Conservation (phyloP, 2,888 invertebrate genomes). For the Lasioglossum lativentre region DNA sequence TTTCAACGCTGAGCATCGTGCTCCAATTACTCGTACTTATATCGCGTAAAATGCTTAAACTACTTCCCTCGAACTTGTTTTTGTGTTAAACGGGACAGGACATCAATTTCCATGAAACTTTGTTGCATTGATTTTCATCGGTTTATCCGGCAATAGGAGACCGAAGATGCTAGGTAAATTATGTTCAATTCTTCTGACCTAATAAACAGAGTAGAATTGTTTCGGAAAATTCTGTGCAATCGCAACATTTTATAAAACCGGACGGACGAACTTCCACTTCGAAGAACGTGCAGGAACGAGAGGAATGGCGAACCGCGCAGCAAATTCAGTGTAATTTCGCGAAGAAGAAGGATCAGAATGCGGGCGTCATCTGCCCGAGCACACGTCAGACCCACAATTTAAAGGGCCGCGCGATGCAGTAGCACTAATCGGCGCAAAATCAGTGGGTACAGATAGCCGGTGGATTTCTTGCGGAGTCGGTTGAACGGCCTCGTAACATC, state of each 20-base stretch:
- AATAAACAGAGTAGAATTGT: too few relatives aligned
- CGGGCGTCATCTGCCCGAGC: background rate
- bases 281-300: background rate
- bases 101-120: background rate
- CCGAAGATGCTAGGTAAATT: too few relatives aligned
- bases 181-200: too few relatives aligned
- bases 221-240: too few relatives aligned
- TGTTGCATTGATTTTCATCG: too few relatives aligned
- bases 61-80: background rate
- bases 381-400: background rate
- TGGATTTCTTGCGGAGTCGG: constrained; percentile 60
- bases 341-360: background rate
- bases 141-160: too few relatives aligned
- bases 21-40: background rate
- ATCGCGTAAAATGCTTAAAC: background rate
- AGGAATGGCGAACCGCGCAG: background rate
- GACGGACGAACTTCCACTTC: background rate
- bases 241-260: too few relatives aligned
- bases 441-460: constrained; percentile 9
- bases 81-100: background rate
- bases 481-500: constrained; percentile 82
- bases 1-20: background rate
- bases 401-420: background rate
- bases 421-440: constrained; percentile 19
- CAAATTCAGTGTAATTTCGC: background rate